Conservation (phyloP, 2,113 vertebrate species). For the Bubo scandiacus region DNA sequence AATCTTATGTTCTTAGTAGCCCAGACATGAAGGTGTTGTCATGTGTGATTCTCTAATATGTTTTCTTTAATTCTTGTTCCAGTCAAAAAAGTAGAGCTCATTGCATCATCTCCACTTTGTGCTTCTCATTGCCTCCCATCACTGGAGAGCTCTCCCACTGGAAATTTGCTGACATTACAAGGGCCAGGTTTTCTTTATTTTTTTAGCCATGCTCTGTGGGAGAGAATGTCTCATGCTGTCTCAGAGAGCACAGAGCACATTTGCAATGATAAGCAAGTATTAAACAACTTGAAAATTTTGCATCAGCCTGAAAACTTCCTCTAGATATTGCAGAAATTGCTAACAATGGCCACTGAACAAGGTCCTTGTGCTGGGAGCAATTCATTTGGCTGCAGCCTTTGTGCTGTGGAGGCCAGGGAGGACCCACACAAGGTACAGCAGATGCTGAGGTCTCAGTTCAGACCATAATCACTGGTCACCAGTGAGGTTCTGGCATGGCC, state of each 20-base stretch:
- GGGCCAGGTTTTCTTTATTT: background rate
- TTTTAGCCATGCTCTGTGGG: background rate
- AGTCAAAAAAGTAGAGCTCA: background rate
- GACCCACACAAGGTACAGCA: background rate
- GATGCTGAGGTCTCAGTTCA: background rate
- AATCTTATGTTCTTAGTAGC: background rate
- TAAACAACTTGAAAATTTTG: background rate
- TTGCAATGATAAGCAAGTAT: background rate
- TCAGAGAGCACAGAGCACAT: background rate
- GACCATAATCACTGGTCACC: background rate
- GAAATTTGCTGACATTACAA: accelerated
- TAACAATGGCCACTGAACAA: background rate
- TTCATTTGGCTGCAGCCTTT: background rate
- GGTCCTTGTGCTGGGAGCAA: background rate
- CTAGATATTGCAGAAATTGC: background rate
- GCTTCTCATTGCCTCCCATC: background rate
- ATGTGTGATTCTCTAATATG: background rate
- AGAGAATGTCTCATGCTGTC: background rate
- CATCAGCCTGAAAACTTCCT: background rate
- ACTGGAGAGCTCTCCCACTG: background rate
- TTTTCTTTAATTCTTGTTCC: background rate
- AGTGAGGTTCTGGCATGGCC: background rate
- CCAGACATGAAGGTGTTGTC: background rate
- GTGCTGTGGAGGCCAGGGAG: background rate
- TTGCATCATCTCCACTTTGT: background rate